Evolutionary conservation across 2,888 invertebrate genomes (phyloP), one percentile per base, ranked within the genome.

Genomic region (Abscondita cerata): DNA sequence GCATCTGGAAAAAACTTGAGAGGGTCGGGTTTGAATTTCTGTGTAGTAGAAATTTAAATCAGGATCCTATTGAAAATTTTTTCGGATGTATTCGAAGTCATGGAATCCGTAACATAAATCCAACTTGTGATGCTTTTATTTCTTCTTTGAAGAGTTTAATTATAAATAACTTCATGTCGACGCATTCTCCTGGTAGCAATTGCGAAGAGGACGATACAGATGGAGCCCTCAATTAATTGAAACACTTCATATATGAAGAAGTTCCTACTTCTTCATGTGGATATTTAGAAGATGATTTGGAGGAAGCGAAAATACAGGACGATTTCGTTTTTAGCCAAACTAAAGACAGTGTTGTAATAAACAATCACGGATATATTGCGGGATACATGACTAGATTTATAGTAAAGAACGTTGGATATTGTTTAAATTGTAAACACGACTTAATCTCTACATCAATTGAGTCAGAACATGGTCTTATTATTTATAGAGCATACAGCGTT

Each of bases 141-240:
- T 5, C 47, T 11, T 47, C 47, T 3, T 47, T 20, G 9, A 47
- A 47, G 12, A 25, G n/a, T 9, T 18, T 47, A 18, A 1, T 47
- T 1, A 9, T 47, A 19, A 47, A 47, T 16, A 47, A 47, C 12
- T 19, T 20, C 12, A 11, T 41, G 13, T 41, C 41, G 2, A 15
- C n/a, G 8, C 67, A 68, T 61, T 63, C 67, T 11, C 61, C 62
- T 18, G 56, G 52, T 5, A 31, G 53, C 5, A 67, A 68, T 48
- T 68, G 68, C 48, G 63, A 68, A 59, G 44, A 68, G 33, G 63
- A 48, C 41, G 44, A 36, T n/a, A 33, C 36, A 1, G 38, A 20
- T 18, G 52, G 52, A 8, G 38, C 40, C 3, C 15, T 52, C 8
- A 38, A 52, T 25, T 18, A 19, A 4, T 19, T 52, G 11, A 18